Evolutionary conservation across 2,888 invertebrate species (phyloP).

Genomic region (Orchesellides sinensis): DNA sequence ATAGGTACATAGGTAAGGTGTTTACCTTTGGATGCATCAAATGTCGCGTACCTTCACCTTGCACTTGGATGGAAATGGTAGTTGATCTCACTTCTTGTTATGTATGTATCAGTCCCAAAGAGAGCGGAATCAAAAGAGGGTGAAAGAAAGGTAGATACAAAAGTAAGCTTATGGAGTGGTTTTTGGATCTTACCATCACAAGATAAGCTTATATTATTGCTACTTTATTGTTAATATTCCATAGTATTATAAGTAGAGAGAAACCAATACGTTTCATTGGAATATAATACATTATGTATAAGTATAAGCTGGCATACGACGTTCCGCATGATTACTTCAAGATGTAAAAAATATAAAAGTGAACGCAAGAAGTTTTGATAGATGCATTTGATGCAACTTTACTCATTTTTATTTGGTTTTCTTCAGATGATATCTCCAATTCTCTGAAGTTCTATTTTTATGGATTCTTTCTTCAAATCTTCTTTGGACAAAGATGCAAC

Average conservation of each 20-base stretch:
- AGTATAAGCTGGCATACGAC: neutral
- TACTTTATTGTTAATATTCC: no score
- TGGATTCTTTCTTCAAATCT: slow-evolving; percentile 26
- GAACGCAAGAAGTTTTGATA: slow-evolving; percentile 12
- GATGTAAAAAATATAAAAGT: slow-evolving; percentile 24
- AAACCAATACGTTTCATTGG: no score
- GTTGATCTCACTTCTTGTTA: no score
- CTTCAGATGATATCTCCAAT: slow-evolving; percentile 4
- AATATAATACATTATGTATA: neutral
- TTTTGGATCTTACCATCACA: no score
- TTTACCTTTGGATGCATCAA: neutral
- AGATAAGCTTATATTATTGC: no score
- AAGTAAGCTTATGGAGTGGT: no score
- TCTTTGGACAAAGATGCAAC: neutral
- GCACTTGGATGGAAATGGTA: no score
- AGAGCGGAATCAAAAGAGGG: no score
- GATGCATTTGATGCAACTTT: slow-evolving; percentile 38
- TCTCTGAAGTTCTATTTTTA: slow-evolving; percentile 15
- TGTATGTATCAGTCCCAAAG: no score
- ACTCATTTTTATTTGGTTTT: slow-evolving; percentile 11
- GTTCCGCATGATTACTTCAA: slow-evolving; percentile 32
- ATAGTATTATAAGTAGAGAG: no score
- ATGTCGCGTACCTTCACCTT: slow-evolving; percentile 49
- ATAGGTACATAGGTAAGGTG: neutral
- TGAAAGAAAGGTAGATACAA: no score